Evolutionary conservation across 2,888 invertebrate species (phyloP).

Genomic region (Sinotaia quadrata): DNA sequence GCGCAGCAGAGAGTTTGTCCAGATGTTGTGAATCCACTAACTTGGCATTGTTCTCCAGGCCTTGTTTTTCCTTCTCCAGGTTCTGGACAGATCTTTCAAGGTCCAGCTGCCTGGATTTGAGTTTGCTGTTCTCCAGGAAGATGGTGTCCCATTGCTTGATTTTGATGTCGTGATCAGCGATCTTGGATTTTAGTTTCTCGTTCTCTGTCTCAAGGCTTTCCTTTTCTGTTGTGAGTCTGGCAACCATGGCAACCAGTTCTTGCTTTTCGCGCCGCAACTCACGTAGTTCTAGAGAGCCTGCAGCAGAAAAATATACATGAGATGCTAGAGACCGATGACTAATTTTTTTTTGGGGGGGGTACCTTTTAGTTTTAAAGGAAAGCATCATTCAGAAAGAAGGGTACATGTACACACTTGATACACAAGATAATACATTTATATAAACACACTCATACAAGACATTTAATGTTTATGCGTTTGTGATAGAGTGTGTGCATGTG

Average conservation of each 20-base stretch:
- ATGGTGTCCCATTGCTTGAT: constrained; percentile 25
- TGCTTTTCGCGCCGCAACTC: constrained; percentile 24
- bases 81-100: constrained; percentile 44
- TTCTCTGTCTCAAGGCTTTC: constrained; percentile 39
- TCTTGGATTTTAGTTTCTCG: constrained; percentile 29
- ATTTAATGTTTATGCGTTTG: too few relatives aligned
- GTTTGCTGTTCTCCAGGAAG: constrained; percentile 46
- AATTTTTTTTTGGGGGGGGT: too few relatives aligned
- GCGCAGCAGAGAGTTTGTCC: constrained; percentile 36
- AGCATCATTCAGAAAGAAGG: too few relatives aligned
- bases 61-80: constrained; percentile 43
- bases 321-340: too few relatives aligned
- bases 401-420: too few relatives aligned
- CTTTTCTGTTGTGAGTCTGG: constrained; percentile 32
- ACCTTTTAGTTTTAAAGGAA: too few relatives aligned
- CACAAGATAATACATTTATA: too few relatives aligned
- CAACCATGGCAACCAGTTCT: constrained; percentile 23
- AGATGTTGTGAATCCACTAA: constrained; percentile 41
- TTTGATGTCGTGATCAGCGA: constrained; percentile 23
- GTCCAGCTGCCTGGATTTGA: constrained; percentile 49
- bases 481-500: too few relatives aligned
- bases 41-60: constrained; percentile 35
- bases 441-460: too few relatives aligned
- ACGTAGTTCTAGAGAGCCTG: constrained; percentile 18
- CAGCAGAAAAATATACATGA: not conserved